Evolutionary conservation across 2,888 invertebrate genomes (phyloP).

Genomic region (Mythimna ferrago): DNA sequence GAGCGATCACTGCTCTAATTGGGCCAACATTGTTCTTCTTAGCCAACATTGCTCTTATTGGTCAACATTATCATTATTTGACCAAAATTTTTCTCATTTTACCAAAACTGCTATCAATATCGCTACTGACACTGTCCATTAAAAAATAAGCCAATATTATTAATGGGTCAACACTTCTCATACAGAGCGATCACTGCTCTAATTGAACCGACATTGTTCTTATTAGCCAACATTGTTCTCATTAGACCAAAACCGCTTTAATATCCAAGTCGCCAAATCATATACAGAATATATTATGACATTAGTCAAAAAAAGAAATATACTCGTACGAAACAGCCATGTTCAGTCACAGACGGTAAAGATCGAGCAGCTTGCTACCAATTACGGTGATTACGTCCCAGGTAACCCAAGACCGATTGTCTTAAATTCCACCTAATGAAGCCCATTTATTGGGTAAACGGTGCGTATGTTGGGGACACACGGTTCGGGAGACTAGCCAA

Average conservation of each 20-base stretch:
- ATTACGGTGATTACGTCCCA: conserved; percentile 63
- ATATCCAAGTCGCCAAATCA: neutral
- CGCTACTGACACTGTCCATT: too few relatives aligned
- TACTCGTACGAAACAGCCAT: neutral
- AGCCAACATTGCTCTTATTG: neutral
- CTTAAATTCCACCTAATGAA: conserved; percentile 80
- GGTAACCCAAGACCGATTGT: conserved; percentile 77
- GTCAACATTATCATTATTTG: too few relatives aligned
- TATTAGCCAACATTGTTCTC: neutral
- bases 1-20: neutral
- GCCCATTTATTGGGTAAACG: conserved; percentile 79
- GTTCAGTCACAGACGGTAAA: conserved; percentile 32
- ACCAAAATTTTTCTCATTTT: too few relatives aligned
- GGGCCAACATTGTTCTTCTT: neutral
- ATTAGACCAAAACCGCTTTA: neutral
- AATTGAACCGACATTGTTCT: neutral
- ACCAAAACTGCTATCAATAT: too few relatives aligned
- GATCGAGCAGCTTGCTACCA: conserved; percentile 52
- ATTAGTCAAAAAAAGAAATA: neutral
- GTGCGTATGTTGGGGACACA: conserved; percentile 70
- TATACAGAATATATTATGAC: neutral
- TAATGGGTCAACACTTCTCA: too few relatives aligned
- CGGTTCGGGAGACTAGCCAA: conserved; percentile 6
- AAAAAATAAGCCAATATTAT: too few relatives aligned
- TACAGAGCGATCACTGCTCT: too few relatives aligned